These are phyloP conservation scores for Etheostoma cragini DNA, from an alignment of 2,113 vertebrate genomes.

Conservation along the genomic window DNA sequence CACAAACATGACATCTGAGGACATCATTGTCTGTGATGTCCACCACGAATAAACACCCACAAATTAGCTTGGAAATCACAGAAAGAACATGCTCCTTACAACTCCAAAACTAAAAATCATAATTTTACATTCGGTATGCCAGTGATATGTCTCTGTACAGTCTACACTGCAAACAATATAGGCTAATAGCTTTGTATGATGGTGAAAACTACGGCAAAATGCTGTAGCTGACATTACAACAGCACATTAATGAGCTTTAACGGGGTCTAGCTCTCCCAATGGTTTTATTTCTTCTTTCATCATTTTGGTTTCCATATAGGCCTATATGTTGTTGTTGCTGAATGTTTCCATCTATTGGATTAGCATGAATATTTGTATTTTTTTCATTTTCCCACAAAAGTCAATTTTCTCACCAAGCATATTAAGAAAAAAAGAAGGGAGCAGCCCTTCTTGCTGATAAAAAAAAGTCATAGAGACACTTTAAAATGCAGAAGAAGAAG, in stretches of 20 bases:
- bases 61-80: not conserved
- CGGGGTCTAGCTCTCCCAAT: not conserved
- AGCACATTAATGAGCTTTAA: not conserved
- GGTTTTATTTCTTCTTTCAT: not conserved
- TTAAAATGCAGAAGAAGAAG: no score
- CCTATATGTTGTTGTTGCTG: not conserved
- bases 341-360: not conserved
- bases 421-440: not conserved
- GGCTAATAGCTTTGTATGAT: no score
- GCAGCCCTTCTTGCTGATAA: no score
- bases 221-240: not conserved
- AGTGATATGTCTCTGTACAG: no score
- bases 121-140: no score
- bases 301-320: not conserved
- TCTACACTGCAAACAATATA: no score
- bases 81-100: not conserved
- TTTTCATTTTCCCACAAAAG: no score
- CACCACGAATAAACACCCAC: not conserved
- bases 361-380: no score
- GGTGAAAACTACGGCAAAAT: not conserved
- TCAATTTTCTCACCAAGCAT: no score
- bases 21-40: not conserved
- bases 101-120: no score
- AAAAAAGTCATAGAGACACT: not conserved
- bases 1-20: not conserved